Evolutionary conservation across 2,888 invertebrate genomes (phyloP).

Genomic region (Sialis lutaria): DNA sequence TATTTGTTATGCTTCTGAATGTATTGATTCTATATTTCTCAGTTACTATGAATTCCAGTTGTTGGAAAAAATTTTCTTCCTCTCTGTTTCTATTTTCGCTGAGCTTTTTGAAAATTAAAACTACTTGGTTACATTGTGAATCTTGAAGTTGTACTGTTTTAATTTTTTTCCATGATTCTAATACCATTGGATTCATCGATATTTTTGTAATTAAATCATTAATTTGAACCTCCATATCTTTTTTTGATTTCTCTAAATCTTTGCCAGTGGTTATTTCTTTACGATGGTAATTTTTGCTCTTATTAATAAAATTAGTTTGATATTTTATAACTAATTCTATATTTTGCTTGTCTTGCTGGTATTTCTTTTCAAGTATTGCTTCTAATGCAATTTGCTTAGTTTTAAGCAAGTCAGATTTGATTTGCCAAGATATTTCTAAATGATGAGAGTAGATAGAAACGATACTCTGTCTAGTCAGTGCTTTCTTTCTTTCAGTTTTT

Average conservation of each 20-base stretch:
- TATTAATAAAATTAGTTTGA: constrained; percentile 4
- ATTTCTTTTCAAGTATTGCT: constrained; percentile 6
- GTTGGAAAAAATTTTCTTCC: not conserved
- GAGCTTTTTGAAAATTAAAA: not conserved
- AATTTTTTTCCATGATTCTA: not conserved
- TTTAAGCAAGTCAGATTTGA: constrained; percentile 5
- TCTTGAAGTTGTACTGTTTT: not conserved
- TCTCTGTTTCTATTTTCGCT: not conserved
- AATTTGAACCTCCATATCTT: too few species aligned
- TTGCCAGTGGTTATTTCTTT: not conserved
- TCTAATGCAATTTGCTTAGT: constrained; percentile 7
- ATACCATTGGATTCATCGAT: not conserved
- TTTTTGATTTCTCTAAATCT: too few species aligned
- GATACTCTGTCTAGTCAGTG: constrained; percentile 6
- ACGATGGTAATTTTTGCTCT: not conserved
- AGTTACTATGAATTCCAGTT: constrained; percentile 6
- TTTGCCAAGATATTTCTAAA: constrained; percentile 1
- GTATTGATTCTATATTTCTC: constrained; percentile 9
- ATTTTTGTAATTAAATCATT: too few species aligned
- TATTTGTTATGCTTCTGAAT: constrained; percentile 7
- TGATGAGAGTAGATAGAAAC: constrained; percentile 7
- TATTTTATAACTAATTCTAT: constrained; percentile 6
- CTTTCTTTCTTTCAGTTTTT: constrained; percentile 7
- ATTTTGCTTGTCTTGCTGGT: constrained; percentile 8
- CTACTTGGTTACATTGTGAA: not conserved